Evolutionary conservation across 1,140 invertebrate genomes (phyloP).

Genomic region (Diprion similis): DNA sequence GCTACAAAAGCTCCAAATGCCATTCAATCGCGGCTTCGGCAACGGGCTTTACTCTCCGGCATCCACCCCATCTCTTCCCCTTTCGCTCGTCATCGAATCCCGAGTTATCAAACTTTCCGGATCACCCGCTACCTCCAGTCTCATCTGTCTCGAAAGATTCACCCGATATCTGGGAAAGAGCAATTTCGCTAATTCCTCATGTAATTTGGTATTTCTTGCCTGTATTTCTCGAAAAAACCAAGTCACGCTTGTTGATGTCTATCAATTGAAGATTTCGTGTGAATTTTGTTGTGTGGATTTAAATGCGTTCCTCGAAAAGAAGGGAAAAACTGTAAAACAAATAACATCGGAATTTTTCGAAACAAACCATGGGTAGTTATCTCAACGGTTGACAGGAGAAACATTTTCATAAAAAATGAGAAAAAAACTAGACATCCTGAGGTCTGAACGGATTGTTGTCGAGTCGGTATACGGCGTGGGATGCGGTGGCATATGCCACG

Average conservation of each 20-base stretch:
- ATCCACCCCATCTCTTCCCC: neutral
- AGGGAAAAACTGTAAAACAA: neutral
- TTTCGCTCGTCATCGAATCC: neutral
- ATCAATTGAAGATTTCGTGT: too few species aligned
- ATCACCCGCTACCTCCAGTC: neutral
- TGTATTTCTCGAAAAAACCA: too few species aligned
- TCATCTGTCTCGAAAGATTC: too few species aligned
- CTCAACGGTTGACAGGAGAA: too few species aligned
- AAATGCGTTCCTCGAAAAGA: neutral
- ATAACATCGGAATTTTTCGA: too few species aligned
- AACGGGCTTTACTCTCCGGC: neutral
- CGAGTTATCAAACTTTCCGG: neutral
- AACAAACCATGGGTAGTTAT: too few species aligned
- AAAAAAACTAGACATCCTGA: too few species aligned
- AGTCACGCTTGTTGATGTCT: too few species aligned
- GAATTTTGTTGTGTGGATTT: too few species aligned
- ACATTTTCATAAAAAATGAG: too few species aligned
- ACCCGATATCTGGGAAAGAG: too few species aligned
- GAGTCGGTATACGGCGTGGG: neutral
- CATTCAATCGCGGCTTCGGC: conserved; percentile 6
- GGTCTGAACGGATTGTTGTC: neutral
- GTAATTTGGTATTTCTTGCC: too few species aligned
- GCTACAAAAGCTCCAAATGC: conserved; percentile 7
- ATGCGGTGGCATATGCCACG: neutral
- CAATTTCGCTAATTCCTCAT: neutral